These are phyloP conservation scores for Gallinago undulata DNA, from an alignment of 2,113 vertebrate genomes.

Conservation along the genomic window DNA sequence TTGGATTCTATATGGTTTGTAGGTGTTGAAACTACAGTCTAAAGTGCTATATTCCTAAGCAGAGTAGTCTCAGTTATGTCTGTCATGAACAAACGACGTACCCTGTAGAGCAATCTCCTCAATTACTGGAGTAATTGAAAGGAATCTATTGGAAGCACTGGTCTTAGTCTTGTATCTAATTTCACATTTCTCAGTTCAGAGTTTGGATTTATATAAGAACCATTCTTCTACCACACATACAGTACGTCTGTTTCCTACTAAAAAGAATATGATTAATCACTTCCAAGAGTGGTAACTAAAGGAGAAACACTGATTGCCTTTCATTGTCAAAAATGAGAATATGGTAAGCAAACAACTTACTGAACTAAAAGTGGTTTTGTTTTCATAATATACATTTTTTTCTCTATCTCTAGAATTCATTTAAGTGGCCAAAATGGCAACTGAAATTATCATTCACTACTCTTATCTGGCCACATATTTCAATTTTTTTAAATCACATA, in stretches of 20 bases:
- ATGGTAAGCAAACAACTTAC: neutral
- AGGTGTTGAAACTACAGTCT: neutral
- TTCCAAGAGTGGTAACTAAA: neutral
- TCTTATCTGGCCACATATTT: neutral
- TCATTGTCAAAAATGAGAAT: neutral
- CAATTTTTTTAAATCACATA: neutral
- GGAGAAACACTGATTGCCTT: neutral
- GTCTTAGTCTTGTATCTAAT: neutral
- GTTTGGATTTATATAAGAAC: neutral
- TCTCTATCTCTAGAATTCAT: neutral
- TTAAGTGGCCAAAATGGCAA: neutral
- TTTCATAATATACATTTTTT: neutral
- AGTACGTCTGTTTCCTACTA: neutral
- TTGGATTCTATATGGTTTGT: neutral
- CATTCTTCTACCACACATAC: neutral
- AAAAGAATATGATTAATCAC: neutral
- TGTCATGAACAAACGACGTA: neutral
- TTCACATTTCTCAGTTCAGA: neutral
- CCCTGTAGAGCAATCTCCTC: neutral
- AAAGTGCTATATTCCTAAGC: neutral
- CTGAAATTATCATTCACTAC: neutral
- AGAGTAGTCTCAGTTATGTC: neutral
- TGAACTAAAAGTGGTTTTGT: neutral
- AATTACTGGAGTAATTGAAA: neutral
- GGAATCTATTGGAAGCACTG: neutral